Evolutionary conservation across 2,888 invertebrate genomes (phyloP), one percentile per base, ranked within the genome.

Genomic region (Sphinx pinastri): DNA sequence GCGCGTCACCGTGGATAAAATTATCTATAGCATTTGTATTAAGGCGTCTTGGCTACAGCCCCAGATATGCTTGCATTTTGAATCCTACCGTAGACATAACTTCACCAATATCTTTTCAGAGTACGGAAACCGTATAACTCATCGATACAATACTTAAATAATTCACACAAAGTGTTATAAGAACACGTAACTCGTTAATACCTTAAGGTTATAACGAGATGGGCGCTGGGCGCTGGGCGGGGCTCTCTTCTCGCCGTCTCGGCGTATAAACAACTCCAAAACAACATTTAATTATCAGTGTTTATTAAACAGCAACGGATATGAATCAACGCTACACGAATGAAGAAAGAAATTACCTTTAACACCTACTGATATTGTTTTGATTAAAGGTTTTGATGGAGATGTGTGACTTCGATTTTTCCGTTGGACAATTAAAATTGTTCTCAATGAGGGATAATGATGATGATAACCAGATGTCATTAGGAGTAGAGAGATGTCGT

Each of bases 231-330:
- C 90, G 90, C 88, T 88, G 88, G 81, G 81, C 77, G 83, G 79
- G 80, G 84, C 84, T 82, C 85, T 84, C 85, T 81, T 79, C 84
- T 55, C 80, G 80, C 78, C 76, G 70, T 77, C 77, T 74, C 77
- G 80, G 74, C 77, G 83, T 89, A 93, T 92, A 93, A 92, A 93
- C 93, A 90, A 92, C 89, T 91, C 93, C 84, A 83, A 82, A 86
- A 91, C 91, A 92, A 91, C 91, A 91, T 94, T 94, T 93, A 93
- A 93, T 93, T 93, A 94, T 90, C 90, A 85, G 88, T 88, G 88
- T 91, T 92, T 91, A 93, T 93, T 92, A 91, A 92, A 89, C 83
- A 84, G 81, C 81, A 78, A 79, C 77, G 69, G 90, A 90, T 90
- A 88, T 81, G 76, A 81, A 88, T 88, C 88, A 83, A 78, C 79